Evolutionary conservation across 1,140 invertebrate genomes (phyloP).

Genomic region (Lepidurus packardi): DNA sequence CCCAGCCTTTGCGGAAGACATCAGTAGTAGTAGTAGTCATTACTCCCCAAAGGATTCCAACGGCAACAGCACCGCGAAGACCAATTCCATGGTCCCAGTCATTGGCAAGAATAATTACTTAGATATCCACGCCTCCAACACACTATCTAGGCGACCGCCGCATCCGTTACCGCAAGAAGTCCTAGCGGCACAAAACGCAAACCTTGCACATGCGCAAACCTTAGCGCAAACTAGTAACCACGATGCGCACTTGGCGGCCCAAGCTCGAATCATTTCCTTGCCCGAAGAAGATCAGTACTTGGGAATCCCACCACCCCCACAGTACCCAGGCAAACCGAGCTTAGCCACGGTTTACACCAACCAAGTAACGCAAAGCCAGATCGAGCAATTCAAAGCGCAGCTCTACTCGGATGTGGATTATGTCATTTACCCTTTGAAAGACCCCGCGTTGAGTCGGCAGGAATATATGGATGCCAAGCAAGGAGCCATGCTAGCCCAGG

Average conservation of each 20-base stretch:
- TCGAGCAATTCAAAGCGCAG: constrained; percentile 77
- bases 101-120: constrained; percentile 62
- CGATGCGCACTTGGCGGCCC: constrained; percentile 25
- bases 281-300: constrained; percentile 32
- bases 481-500: constrained; percentile 49
- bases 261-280: constrained; percentile 22
- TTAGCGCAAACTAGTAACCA: constrained; percentile 42
- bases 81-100: constrained; percentile 42
- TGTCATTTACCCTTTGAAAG: constrained; percentile 80
- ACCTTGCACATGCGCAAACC: constrained; percentile 37
- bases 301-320: constrained; percentile 46
- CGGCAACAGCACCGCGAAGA: background rate
- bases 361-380: constrained; percentile 66
- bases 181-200: constrained; percentile 7
- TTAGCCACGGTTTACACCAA: constrained; percentile 54
- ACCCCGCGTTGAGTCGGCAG: constrained; percentile 78
- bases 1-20: constrained; percentile 32
- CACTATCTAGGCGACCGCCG: constrained; percentile 40
- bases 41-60: background rate
- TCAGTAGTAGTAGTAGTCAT: constrained; percentile 27
- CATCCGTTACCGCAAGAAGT: constrained; percentile 35
- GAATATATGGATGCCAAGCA: constrained; percentile 82
- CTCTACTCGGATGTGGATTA: constrained; percentile 83
- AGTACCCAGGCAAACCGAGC: constrained; percentile 48
- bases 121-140: constrained; percentile 55